phyloP scores from a whole-genome alignment of 1,140 invertebrate genomes.

The Drosophila grimshawi region DNA sequence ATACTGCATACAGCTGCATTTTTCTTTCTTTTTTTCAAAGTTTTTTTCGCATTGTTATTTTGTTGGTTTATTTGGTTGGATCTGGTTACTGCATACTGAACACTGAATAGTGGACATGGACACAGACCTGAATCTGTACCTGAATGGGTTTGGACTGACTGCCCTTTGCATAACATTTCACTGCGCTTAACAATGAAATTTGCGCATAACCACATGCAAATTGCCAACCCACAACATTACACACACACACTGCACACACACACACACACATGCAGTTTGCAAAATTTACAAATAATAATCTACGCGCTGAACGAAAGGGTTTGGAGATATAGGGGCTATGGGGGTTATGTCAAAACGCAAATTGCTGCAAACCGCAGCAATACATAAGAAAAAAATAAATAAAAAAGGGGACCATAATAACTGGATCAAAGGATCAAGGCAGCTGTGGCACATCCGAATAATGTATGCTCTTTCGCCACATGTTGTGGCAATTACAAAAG shows the following conservation, averaged over 20 bases:
- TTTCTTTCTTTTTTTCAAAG: conserved; percentile 2
- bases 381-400: conserved; percentile 31
- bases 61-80: conserved; percentile 46
- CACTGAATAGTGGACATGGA: conserved; percentile 7
- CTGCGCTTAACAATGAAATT: conserved; percentile 81
- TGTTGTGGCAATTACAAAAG: background rate
- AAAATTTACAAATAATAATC: conserved; percentile 80
- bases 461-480: conserved; percentile 12
- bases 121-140: conserved; percentile 11
- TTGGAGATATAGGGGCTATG: conserved; percentile 33
- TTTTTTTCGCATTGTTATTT: conserved; percentile 28
- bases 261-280: conserved; percentile 39
- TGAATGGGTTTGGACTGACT: conserved; percentile 34
- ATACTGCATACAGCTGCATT: conserved; percentile 26
- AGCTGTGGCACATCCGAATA: conserved; percentile 4
- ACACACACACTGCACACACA: conserved; percentile 33
- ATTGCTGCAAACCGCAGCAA: conserved; percentile 63
- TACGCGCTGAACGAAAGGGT: conserved; percentile 57
- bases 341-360: conserved; percentile 68
- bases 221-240: conserved; percentile 71
- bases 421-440: conserved; percentile 1
- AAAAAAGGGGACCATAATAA: conserved; percentile 1
- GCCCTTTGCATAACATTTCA: conserved; percentile 62
- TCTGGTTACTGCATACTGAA: background rate
- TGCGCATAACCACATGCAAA: conserved; percentile 83